Evolutionary conservation across 2,113 vertebrate species (phyloP).

Genomic region (Bettongia penicillata): DNA sequence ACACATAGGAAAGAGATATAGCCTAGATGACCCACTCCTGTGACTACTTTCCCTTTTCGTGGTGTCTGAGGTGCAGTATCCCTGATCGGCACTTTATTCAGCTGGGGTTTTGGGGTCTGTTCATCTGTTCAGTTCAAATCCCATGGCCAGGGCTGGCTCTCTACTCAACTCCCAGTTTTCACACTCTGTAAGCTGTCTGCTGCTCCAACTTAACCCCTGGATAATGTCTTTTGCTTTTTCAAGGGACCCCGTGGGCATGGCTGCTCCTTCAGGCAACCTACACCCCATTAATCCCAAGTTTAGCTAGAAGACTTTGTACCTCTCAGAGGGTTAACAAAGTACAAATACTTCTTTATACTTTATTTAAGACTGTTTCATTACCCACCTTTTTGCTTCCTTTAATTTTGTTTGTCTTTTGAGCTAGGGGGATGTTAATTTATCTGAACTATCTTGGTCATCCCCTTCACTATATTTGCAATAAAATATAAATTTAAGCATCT

Average conservation of each 20-base stretch:
- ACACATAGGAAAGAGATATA: not conserved
- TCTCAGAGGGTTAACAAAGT: not conserved
- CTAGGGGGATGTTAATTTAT: not conserved
- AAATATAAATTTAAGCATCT: not conserved
- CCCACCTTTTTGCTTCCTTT: not conserved
- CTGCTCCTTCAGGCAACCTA: too few species aligned
- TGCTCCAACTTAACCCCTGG: not conserved
- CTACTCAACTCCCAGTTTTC: not conserved
- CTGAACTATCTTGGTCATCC: not conserved
- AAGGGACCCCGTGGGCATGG: not conserved
- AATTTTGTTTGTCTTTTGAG: not conserved
- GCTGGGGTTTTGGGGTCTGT: not conserved
- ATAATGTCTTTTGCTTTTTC: not conserved
- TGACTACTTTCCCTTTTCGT: not conserved
- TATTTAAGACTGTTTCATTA: not conserved
- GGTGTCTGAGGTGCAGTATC: not conserved
- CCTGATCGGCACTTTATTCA: not conserved
- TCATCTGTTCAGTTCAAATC: not conserved
- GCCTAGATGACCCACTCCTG: not conserved
- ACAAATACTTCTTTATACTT: not conserved
- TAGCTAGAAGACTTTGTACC: not conserved
- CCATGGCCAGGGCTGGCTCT: not conserved
- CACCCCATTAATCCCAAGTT: not conserved
- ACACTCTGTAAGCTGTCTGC: not conserved
- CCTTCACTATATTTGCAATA: not conserved